phyloP scores from a whole-genome alignment of 2,888 invertebrate species.

The Luperina testacea region DNA sequence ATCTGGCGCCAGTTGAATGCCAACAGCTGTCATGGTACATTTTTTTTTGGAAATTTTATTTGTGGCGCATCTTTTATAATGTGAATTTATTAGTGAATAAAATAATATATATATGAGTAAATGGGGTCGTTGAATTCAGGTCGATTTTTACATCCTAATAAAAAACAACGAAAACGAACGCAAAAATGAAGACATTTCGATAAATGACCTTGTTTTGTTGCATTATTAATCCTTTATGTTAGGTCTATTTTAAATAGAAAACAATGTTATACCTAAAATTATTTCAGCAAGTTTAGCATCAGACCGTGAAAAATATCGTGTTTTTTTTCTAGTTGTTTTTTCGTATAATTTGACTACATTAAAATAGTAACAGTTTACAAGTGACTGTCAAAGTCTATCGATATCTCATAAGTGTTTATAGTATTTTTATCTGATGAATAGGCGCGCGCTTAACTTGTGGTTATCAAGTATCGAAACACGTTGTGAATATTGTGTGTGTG shows the following conservation, averaged over 20 bases:
- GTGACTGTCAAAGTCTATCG: neutral
- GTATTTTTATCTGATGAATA: too few relatives aligned
- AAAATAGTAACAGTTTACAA: neutral
- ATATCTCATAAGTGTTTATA: neutral
- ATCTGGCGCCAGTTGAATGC: neutral
- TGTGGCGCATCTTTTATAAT: neutral
- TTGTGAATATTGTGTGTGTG: too few relatives aligned
- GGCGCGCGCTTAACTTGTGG: too few relatives aligned
- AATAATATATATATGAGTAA: neutral
- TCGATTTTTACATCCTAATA: neutral
- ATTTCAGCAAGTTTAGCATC: neutral
- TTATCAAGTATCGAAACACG: too few relatives aligned
- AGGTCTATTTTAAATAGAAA: too few relatives aligned
- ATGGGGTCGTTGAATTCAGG: too few relatives aligned
- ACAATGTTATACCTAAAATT: neutral
- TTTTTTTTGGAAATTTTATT: neutral
- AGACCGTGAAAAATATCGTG: neutral
- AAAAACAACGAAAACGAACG: neutral
- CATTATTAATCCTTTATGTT: too few relatives aligned
- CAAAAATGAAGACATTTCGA: too few relatives aligned
- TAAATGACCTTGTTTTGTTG: too few relatives aligned
- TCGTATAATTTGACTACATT: neutral
- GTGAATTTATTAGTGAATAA: neutral
- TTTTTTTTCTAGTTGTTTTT: neutral
- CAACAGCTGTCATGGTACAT: neutral